phyloP scores from a whole-genome alignment of 1,140 invertebrate species.

The Drosophila arizonae region DNA sequence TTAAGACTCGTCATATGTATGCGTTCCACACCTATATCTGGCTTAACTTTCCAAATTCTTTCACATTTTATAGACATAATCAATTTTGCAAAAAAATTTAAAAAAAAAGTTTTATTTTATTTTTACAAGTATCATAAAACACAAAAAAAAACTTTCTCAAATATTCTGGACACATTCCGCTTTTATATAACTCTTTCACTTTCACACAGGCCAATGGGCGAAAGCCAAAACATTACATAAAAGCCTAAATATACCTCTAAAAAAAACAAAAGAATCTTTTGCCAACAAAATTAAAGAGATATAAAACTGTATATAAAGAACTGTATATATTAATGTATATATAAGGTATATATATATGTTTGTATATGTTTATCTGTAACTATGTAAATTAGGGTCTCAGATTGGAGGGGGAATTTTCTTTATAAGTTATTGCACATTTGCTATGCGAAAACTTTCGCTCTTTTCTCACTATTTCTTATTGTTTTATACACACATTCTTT shows the following conservation, averaged over 20 bases:
- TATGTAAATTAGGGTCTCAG: slow-evolving; percentile 28
- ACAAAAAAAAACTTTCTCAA: slow-evolving; percentile 49
- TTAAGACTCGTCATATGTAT: slow-evolving; percentile 48
- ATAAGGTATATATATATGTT: background rate
- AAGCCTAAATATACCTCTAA: slow-evolving; percentile 1
- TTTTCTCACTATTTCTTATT: slow-evolving; percentile 28
- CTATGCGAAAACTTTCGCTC: slow-evolving; percentile 67
- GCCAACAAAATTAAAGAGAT: background rate
- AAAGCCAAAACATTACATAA: slow-evolving; percentile 50
- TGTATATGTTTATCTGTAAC: slow-evolving; percentile 1
- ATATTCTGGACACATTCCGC: slow-evolving; percentile 40
- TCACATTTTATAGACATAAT: slow-evolving; percentile 4
- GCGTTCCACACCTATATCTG: slow-evolving; percentile 15
- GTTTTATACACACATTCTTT: slow-evolving; percentile 40
- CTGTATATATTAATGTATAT: background rate
- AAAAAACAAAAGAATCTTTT: slow-evolving; percentile 55
- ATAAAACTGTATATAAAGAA: slow-evolving; percentile 9
- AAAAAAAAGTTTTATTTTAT: too few species aligned
- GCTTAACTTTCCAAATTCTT: slow-evolving; percentile 17
- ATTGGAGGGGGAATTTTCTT: slow-evolving; percentile 15
- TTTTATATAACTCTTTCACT: slow-evolving; percentile 49
- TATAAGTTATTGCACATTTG: slow-evolving; percentile 66
- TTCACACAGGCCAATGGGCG: slow-evolving; percentile 30
- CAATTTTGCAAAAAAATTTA: slow-evolving; percentile 28
- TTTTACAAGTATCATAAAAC: slow-evolving; percentile 8